Base-by-base conservation (phyloP, 1,140 invertebrate species). In the Eciton burchellii region DNA sequence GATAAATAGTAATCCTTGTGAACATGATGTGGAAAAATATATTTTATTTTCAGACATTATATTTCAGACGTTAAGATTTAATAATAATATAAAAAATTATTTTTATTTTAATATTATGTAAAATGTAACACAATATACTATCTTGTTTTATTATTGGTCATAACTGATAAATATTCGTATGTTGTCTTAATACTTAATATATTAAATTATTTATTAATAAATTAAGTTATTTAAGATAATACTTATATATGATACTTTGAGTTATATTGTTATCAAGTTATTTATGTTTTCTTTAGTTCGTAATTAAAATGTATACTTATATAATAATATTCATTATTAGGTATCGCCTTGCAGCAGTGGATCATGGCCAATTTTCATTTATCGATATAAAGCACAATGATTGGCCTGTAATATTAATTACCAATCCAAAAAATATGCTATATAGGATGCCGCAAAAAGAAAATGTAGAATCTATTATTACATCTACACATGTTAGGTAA, bases 311-410 rank as follows among this genome's bases (percentile, higher is more conserved):
- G n/a, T n/a, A n/a, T n/a, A n/a, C n/a, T n/a, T n/a, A 52, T 8
- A 19, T 45, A 19, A 70, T 47, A 54, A n/a, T 8, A 1, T 1
- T 19, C 56, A 47, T 84, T 77, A 24, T 29, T 66, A 97, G 97
- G 90, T 98, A 96, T 94, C 95, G 98, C 21, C 90, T 99, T 29
- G 95, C 96, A 56, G 97, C 97, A 26, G 95, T 99, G 83, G 98
- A 99, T 93, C 97, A 98, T 93, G 98, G 97, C 21, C 92, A 98
- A 81, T 96, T 99, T 91, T 97, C 98, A n/a, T 98, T 99, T 92
- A 94, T 96, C 81, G 98, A 99, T 94, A 94, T 97, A 68, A 94
- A 95, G 76, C 96, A 98, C 90, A 94, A 95, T 79, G 94, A 95
- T 54, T 98, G 97, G 97, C 98, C 98, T 24, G 93, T 98, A 14